Evolutionary conservation across 2,797 vertebrate species (phyloP).

Genomic region (Alauda arvensis): DNA sequence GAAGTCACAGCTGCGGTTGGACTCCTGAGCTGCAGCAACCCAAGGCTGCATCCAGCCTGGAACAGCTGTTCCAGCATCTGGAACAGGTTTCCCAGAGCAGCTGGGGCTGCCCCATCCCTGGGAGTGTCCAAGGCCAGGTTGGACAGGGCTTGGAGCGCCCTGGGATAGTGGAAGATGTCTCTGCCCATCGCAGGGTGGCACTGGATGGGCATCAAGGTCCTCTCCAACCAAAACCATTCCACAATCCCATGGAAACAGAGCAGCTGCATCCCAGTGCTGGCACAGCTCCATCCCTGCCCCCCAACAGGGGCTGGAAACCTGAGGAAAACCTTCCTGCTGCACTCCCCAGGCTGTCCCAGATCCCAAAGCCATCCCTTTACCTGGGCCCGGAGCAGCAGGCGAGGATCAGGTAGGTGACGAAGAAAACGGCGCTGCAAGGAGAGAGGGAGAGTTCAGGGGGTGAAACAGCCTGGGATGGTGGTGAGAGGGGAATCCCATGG

Average conservation of each 20-base stretch:
- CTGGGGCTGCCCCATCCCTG: not conserved
- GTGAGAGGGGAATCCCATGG: not conserved
- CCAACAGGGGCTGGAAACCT: not conserved
- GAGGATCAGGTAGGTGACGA: slow-evolving; percentile 86
- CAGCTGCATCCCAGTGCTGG: not conserved
- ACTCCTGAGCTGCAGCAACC: not conserved
- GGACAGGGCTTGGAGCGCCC: fast-evolving
- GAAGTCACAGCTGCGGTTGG: not conserved
- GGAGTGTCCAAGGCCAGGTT: fast-evolving
- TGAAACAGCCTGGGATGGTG: fast-evolving
- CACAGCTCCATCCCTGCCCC: not conserved
- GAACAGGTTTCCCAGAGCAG: not conserved
- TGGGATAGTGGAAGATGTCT: not conserved
- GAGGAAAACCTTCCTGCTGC: not conserved
- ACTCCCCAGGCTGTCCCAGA: not conserved
- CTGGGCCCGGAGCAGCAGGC: slow-evolving; percentile 87
- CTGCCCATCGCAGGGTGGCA: not conserved
- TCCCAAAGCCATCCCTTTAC: slow-evolving; percentile 48
- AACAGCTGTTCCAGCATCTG: not conserved
- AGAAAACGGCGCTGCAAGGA: slow-evolving; percentile 83
- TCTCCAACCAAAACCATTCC: not conserved
- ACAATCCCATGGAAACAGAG: not conserved
- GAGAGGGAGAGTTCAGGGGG: not conserved
- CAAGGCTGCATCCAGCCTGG: not conserved
- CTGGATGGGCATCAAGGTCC: not conserved